Base-by-base conservation (phyloP, 1,140 invertebrate species). In the Proctacanthus coquilletti region DNA sequence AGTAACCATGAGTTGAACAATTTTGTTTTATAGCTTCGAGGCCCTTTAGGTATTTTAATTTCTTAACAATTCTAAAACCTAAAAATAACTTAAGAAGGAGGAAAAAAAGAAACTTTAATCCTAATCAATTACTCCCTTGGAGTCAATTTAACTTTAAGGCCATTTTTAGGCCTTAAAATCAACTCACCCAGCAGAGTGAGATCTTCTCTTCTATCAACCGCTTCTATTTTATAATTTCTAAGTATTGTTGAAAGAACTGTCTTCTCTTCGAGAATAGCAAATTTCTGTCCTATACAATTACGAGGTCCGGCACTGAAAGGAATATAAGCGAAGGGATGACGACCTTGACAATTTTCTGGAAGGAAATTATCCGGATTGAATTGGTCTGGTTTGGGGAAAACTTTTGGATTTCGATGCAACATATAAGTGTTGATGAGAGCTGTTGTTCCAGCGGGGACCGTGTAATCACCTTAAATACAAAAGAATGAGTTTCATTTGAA, bases 301-400 rank as follows among this genome's bases (percentile, higher is more conserved):
- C 81, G 66, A 2, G 74, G 72, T 4, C 80, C 81, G 29, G 75
- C 80, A 46, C 77, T 80, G 52, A 85, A 84, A 8, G 80, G 79
- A 15, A 82, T 69, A 46, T 76, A 84, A 2, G 74, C 65, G 46
- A 68, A 79, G 0, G 74, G 71, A 51, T 77, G 66, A 37, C 74
- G 61, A 21, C 68, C 63, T 21, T 56, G 53, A 18, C 60, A 58
- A 47, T 75, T 72, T 42, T 71, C 65, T 10, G 73, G 68, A 17
- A 73, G 51, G 60, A 87, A 88, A 47, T 81, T 65, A 38, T 86
- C 79, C 0, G 85, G 84, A 56, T 84, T 70, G 52, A 83, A 88
- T 31, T 62, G 59, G 21, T 77, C 68, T 2, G 84, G 82, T 37
- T 86, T 68, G 18, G 71, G 67, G 52, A 72, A 88, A 18, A 71